Evolutionary conservation across 1,140 invertebrate species (phyloP).

Genomic region (Luehdorfia chinensis): DNA sequence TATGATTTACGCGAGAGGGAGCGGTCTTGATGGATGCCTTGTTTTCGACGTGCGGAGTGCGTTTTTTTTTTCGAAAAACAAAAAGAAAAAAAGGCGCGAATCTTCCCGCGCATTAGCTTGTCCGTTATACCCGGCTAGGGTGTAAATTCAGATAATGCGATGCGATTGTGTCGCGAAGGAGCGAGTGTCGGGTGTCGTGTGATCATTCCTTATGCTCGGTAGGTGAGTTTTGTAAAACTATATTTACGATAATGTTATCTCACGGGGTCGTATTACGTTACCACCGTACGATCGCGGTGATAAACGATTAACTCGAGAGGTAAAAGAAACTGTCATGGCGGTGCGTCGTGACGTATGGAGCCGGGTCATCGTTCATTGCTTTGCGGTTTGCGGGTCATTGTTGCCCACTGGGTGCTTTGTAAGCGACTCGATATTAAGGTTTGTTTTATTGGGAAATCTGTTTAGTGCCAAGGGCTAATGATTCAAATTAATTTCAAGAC

Average conservation of each 20-base stretch:
- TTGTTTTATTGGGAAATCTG: too few relatives aligned
- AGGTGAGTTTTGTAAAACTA: slow-evolving; percentile 52
- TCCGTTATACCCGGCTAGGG: slow-evolving; percentile 37
- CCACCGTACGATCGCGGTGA: slow-evolving; percentile 36
- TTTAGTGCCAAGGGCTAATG: too few relatives aligned
- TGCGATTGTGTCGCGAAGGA: slow-evolving; percentile 43
- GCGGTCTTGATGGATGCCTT: slow-evolving; percentile 65
- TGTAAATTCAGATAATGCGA: slow-evolving; percentile 66
- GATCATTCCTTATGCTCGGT: slow-evolving; percentile 27
- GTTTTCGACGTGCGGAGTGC: slow-evolving; percentile 38
- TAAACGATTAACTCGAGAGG: slow-evolving; percentile 44
- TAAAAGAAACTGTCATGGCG: slow-evolving; percentile 26
- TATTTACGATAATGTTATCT: slow-evolving; percentile 66
- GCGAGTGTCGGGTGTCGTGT: slow-evolving; percentile 49
- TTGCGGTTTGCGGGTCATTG: too few relatives aligned
- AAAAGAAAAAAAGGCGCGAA: slow-evolving; percentile 22
- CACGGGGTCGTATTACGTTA: slow-evolving; percentile 60
- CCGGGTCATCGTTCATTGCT: too few relatives aligned
- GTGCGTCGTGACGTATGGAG: too few relatives aligned
- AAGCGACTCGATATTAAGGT: too few relatives aligned
- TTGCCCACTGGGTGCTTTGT: too few relatives aligned
- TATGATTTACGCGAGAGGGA: slow-evolving; percentile 75
- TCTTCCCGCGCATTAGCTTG: slow-evolving; percentile 39
- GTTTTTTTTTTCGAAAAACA: slow-evolving; percentile 38
- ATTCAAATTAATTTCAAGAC: too few relatives aligned